A percentile compares a stretch with the other conserved stretches of the same genome.
Evolutionary conservation across 1,140 invertebrate genomes (phyloP).

Genomic region (Micrasema minimum): DNA sequence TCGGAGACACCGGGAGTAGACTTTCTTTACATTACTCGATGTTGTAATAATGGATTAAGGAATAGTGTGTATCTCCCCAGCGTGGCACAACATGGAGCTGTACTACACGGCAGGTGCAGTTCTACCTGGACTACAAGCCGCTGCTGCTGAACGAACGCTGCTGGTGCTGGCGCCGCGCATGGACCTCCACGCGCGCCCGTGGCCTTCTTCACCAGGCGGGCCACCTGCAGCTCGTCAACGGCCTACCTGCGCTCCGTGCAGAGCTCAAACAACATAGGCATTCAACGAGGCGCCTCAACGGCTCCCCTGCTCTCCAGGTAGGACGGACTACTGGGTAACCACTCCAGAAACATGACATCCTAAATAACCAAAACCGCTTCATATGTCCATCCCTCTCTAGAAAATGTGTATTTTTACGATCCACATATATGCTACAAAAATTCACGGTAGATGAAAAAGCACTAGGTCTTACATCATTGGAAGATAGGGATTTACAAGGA

Average conservation of each 20-base stretch:
- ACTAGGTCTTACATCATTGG: too few species aligned
- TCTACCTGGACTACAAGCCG: conserved; percentile 98
- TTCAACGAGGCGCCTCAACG: conserved; percentile 99
- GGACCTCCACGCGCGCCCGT: conserved; percentile 94
- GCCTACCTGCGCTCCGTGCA: conserved; percentile 98
- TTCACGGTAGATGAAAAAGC: too few species aligned
- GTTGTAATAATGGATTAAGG: too few species aligned
- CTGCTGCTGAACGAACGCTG: conserved; percentile 96
- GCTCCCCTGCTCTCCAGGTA: conserved; percentile 97
- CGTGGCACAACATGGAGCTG: conserved; percentile 99
- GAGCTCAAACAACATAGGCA: conserved; percentile 97
- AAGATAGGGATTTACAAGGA: too few species aligned
- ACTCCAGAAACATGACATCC: too few species aligned
- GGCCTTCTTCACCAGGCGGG: conserved; percentile 77
- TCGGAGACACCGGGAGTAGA: too few species aligned
- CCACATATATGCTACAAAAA: too few species aligned
- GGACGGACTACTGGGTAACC: conserved; percentile 93
- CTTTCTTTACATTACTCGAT: too few species aligned
- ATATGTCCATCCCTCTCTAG: not conserved
- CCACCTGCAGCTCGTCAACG: conserved; percentile 96
- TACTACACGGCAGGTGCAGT: conserved; percentile 99
- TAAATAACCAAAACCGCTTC: not conserved
- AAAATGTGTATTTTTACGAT: too few species aligned
- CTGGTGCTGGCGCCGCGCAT: conserved; percentile 96
- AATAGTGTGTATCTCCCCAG: too few species aligned